Percentiles rank a stretch among this genome's conserved stretches.
These are phyloP conservation scores for Sturnira hondurensis DNA, from an alignment of 2,113 vertebrate genomes.

Conservation along the genomic window DNA sequence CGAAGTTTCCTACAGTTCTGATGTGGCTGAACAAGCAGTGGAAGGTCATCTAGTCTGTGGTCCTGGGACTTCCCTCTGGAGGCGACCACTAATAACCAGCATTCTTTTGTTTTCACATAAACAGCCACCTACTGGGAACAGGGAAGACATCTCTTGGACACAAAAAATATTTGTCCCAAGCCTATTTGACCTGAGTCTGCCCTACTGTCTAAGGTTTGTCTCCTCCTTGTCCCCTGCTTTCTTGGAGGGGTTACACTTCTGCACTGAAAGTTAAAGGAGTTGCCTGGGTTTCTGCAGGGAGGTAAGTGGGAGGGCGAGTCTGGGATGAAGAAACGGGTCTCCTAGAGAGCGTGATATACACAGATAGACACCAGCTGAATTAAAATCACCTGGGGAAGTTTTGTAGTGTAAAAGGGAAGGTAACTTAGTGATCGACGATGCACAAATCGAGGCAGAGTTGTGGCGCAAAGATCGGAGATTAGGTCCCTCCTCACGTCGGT, in stretches of 20 bases:
- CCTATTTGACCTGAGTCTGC: neutral
- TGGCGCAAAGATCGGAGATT: too few species aligned
- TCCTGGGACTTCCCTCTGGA: neutral
- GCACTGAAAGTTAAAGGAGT: neutral
- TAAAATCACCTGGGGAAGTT: neutral
- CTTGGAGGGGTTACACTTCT: neutral
- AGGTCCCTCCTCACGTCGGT: neutral
- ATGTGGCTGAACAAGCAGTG: constrained; percentile 19
- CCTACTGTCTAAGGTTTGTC: accelerated
- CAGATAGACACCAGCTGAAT: neutral
- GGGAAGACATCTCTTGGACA: neutral
- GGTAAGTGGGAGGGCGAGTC: neutral
- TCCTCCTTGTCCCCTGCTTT: neutral
- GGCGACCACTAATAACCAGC: neutral
- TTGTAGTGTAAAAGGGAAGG: neutral
- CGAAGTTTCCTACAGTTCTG: constrained; percentile 1
- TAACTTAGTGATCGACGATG: too few species aligned
- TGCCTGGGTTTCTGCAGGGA: neutral
- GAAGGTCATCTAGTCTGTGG: neutral
- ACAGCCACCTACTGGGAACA: neutral
- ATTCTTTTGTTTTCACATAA: neutral
- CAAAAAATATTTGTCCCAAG: accelerated
- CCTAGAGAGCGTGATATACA: too few species aligned
- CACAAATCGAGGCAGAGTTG: too few species aligned
- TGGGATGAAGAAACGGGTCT: neutral